A percentile compares a stretch with the other conserved stretches of the same genome.
These are phyloP conservation scores for Vanessa cardui DNA, from an alignment of 2,888 invertebrate species.

Conservation along the genomic window DNA sequence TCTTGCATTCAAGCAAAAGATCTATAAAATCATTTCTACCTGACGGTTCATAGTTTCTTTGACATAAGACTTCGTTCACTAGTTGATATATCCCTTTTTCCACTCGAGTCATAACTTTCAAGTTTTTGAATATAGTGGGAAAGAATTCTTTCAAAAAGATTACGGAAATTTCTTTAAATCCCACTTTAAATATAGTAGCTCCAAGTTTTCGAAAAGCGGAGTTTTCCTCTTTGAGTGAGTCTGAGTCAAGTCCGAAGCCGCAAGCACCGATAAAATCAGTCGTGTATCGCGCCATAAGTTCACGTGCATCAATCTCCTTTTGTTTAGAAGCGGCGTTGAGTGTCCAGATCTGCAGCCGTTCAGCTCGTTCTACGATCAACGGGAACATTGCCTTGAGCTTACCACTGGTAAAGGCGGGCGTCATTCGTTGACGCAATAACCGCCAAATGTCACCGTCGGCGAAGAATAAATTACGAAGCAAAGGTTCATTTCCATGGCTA, in stretches of 20 bases:
- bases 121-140: constrained; percentile 49
- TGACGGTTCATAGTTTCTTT: constrained; percentile 9
- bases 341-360: constrained; percentile 53
- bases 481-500: too few species aligned
- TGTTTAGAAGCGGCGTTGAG: constrained; percentile 45
- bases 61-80: constrained; percentile 33
- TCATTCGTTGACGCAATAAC: too few species aligned
- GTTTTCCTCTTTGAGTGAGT: constrained; percentile 40
- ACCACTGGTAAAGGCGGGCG: background rate
- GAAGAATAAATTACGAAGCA: too few species aligned
- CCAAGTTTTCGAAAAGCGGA: constrained; percentile 41
- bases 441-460: too few species aligned
- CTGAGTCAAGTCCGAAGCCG: constrained; percentile 43
- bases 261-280: constrained; percentile 33
- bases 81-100: constrained; percentile 47
- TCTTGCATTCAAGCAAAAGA: constrained; percentile 34
- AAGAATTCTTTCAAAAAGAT: constrained; percentile 54
- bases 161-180: constrained; percentile 44
- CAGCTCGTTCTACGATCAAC: constrained; percentile 59
- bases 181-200: constrained; percentile 50
- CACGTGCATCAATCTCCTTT: constrained; percentile 53
- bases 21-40: constrained; percentile 40
- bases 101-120: constrained; percentile 47
- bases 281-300: constrained; percentile 55
- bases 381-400: constrained; percentile 63